Conservation (phyloP, 2,797 vertebrate genomes). For the Cyprinodon diabolis region DNA sequence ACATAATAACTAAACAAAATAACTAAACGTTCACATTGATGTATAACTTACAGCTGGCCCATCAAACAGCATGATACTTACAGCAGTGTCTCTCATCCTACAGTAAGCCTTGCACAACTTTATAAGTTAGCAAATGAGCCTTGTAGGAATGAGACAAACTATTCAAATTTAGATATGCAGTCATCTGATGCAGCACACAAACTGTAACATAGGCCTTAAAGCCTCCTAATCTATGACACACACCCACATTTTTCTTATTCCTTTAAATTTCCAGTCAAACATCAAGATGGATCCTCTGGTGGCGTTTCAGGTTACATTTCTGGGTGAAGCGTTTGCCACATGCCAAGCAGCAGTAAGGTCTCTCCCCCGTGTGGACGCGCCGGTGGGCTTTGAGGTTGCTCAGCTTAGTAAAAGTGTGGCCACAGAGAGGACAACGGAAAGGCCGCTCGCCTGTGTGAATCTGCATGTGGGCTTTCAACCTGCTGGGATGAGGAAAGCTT, state of each 20-base stretch:
- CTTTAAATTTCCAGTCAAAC: conserved; percentile 33
- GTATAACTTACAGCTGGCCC: conserved; percentile 14
- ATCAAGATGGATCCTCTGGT: conserved; percentile 82
- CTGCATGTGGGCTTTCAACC: conserved; percentile 81
- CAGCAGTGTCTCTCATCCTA: background rate
- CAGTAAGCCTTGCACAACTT: conserved; percentile 15
- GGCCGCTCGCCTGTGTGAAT: conserved; percentile 83
- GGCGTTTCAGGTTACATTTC: conserved; percentile 85
- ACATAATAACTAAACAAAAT: background rate
- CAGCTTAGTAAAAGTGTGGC: conserved; percentile 83
- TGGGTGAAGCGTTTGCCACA: conserved; percentile 85
- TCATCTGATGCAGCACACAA: conserved; percentile 10
- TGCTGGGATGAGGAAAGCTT: conserved; percentile 82
- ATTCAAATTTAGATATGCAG: conserved; percentile 19
- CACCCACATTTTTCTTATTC: conserved; percentile 1
- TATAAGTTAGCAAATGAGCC: conserved; percentile 3
- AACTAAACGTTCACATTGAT: conserved; percentile 14
- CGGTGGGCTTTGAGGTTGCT: conserved; percentile 85
- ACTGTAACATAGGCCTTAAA: conserved; percentile 4
- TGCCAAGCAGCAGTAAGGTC: conserved; percentile 81
- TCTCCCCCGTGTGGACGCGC: conserved; percentile 82
- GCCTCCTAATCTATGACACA: conserved; percentile 5
- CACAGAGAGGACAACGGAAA: conserved; percentile 82
- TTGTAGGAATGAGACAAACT: conserved; percentile 30
- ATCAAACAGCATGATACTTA: conserved; percentile 8